Conservation (phyloP, 2,888 invertebrate genomes). For the Andrena fulva region DNA sequence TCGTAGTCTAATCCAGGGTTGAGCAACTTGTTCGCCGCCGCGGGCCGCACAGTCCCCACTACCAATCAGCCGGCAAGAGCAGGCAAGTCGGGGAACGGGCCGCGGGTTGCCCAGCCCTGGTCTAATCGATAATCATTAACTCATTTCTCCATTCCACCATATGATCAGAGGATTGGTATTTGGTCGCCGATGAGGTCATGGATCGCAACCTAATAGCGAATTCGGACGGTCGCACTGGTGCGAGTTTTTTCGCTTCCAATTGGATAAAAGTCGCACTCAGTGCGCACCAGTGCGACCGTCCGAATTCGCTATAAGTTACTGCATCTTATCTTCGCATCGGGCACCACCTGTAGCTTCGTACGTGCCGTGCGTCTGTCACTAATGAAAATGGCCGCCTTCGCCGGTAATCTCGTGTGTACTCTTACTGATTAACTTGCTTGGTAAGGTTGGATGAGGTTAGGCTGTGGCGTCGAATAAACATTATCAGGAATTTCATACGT, state of each 20-base stretch:
- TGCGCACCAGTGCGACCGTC: too few species aligned
- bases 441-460: background rate
- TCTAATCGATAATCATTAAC: conserved; percentile 34
- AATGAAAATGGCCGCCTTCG: conserved; percentile 13
- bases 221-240: too few species aligned
- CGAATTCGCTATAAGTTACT: too few species aligned
- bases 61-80: too few species aligned
- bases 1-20: too few species aligned
- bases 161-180: conserved; percentile 58
- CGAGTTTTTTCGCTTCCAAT: too few species aligned
- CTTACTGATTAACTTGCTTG: background rate
- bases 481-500: background rate
- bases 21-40: too few species aligned
- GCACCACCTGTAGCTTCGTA: background rate
- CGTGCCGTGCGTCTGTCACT: background rate
- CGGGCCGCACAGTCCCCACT: too few species aligned
- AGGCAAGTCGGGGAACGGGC: too few species aligned
- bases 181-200: conserved; percentile 53
- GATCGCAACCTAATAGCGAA: conserved; percentile 52
- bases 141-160: conserved; percentile 36
- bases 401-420: background rate
- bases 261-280: too few species aligned
- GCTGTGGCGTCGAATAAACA: background rate
- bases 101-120: too few species aligned
- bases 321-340: background rate